Percentiles rank a stretch among this genome's conserved stretches.
Evolutionary conservation across 92 coral and sea anemone genomes (phyloP).

Genomic region (Galaxea fascicularis): DNA sequence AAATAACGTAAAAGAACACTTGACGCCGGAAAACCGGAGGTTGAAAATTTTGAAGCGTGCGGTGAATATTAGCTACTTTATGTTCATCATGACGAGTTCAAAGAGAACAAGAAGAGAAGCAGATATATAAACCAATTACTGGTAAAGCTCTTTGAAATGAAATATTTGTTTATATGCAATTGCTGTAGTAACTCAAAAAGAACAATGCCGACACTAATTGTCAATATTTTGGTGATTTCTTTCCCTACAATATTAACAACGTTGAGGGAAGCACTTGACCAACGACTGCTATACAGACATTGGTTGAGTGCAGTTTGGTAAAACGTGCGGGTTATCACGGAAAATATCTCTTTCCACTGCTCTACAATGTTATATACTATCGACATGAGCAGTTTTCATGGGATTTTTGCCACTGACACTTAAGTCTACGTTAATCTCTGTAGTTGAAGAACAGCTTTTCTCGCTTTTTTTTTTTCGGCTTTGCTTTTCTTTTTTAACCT

Average conservation of each 20-base stretch:
- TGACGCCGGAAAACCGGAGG: not conserved
- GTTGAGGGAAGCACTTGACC: not conserved
- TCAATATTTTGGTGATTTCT: conserved; percentile 5
- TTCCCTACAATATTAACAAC: not conserved
- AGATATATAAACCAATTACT: conserved; percentile 13
- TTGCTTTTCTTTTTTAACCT: no score
- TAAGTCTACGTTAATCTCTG: no score
- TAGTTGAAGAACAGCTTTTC: no score
- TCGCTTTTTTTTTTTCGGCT: no score
- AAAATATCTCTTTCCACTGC: no score
- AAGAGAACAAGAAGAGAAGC: not conserved
- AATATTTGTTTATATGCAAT: conserved; percentile 9
- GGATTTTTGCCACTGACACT: no score
- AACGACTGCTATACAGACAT: no score
- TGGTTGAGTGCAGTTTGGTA: not conserved
- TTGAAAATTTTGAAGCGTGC: not conserved
- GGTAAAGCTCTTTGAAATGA: not conserved
- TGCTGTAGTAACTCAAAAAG: not conserved
- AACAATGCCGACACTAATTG: not conserved
- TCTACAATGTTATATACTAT: no score
- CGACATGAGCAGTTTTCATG: no score
- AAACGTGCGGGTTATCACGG: not conserved
- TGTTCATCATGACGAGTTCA: not conserved
- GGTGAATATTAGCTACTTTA: not conserved
- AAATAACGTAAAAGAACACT: not conserved